Percentiles rank a stretch among this genome's conserved stretches.
phyloP scores from a whole-genome alignment of 2,797 vertebrate genomes.

The Gymnothorax reevesii region DNA sequence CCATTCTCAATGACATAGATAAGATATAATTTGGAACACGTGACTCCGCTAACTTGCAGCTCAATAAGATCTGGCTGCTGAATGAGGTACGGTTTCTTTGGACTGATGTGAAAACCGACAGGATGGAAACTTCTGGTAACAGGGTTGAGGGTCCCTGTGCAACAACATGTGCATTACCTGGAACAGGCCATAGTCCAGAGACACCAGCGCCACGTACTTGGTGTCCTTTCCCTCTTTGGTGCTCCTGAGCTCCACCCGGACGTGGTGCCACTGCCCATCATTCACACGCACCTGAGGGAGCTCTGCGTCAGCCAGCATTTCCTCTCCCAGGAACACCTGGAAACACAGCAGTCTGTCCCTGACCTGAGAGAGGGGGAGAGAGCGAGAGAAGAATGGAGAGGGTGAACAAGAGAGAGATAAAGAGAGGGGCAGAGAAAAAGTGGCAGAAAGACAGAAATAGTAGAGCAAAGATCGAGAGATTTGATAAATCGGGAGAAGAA shows the following conservation, averaged over 20 bases:
- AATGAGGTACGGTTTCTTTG: no score
- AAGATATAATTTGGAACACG: no score
- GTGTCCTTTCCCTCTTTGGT: slow-evolving; percentile 86
- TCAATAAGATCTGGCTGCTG: no score
- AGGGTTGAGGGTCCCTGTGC: no score
- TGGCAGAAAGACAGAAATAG: background rate
- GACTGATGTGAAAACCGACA: no score
- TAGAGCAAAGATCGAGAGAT: background rate
- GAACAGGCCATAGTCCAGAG: slow-evolving; percentile 84
- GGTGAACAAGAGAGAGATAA: background rate
- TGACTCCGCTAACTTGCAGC: no score
- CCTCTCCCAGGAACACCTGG: slow-evolving; percentile 75
- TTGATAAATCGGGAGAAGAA: no score
- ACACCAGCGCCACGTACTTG: slow-evolving; percentile 81
- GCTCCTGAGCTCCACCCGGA: slow-evolving; percentile 81
- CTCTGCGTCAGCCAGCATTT: slow-evolving; percentile 67
- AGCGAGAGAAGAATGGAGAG: background rate
- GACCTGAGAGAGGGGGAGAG: slow-evolving; percentile 62
- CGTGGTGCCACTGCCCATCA: slow-evolving; percentile 85
- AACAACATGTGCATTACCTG: slow-evolving; percentile 67
- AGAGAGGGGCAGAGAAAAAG: background rate
- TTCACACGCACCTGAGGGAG: slow-evolving; percentile 71
- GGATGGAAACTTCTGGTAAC: no score
- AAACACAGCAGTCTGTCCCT: slow-evolving; percentile 72
- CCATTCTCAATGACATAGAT: no score